Conservation (phyloP, 1,140 invertebrate species). For the Ceratosolen solmsi region DNA sequence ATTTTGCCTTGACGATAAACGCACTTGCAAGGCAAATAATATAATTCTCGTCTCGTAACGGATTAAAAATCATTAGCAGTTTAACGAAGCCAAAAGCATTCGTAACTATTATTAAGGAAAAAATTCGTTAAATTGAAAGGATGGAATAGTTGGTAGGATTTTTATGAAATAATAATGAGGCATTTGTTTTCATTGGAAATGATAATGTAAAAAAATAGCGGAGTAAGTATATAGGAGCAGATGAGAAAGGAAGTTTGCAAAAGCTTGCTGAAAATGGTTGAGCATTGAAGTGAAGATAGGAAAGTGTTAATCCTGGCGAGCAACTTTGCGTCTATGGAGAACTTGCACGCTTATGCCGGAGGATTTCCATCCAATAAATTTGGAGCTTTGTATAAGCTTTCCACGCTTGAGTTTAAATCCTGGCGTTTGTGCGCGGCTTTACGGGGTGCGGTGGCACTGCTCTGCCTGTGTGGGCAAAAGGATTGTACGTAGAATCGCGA, state of each 20-base stretch:
- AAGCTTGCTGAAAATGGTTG: conserved; percentile 36
- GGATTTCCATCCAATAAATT: conserved; percentile 75
- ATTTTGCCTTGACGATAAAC: too few species aligned
- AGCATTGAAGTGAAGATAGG: conserved; percentile 66
- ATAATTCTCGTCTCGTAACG: too few species aligned
- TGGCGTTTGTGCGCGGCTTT: conserved; percentile 61
- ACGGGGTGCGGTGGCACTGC: conserved; percentile 30
- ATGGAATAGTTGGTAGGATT: too few species aligned
- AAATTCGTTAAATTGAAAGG: too few species aligned
- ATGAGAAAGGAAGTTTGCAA: conserved; percentile 25
- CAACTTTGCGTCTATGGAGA: conserved; percentile 71
- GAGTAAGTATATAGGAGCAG: not conserved
- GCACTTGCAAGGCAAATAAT: too few species aligned
- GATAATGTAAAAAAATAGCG: too few species aligned
- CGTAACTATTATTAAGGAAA: too few species aligned
- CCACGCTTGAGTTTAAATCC: conserved; percentile 74
- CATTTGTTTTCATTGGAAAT: too few species aligned
- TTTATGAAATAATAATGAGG: too few species aligned
- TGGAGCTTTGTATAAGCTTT: conserved; percentile 75
- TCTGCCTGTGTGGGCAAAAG: conserved; percentile 26
- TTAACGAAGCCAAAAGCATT: too few species aligned
- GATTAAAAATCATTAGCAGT: too few species aligned
- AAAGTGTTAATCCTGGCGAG: conserved; percentile 73
- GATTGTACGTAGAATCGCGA: conserved; percentile 21
- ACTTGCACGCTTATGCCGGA: conserved; percentile 71